These are phyloP conservation scores for Mirza zaza DNA, from an alignment of 2,113 vertebrate genomes.

Conservation along the genomic window DNA sequence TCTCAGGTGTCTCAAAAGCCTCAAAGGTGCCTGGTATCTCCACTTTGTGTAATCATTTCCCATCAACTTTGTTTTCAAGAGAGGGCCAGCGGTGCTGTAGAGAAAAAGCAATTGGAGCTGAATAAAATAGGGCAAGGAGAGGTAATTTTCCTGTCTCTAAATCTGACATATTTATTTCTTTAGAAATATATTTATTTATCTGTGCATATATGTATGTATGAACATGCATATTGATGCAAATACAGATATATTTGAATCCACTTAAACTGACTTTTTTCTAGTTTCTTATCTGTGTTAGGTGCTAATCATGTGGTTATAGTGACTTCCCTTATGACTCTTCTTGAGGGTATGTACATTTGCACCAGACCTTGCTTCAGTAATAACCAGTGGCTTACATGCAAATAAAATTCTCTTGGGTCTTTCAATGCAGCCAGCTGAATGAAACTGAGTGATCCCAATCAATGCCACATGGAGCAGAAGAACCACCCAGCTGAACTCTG, in stretches of 20 bases:
- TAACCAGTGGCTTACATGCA: background rate
- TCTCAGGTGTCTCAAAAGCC: background rate
- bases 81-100: background rate
- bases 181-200: background rate
- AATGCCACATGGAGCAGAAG: background rate
- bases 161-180: background rate
- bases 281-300: background rate
- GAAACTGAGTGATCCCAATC: background rate
- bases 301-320: background rate
- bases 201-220: background rate
- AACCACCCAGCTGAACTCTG: background rate
- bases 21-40: background rate
- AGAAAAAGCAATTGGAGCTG: background rate
- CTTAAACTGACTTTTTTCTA: background rate
- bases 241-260: background rate
- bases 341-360: too few species aligned
- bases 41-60: background rate
- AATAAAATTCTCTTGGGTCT: background rate
- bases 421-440: background rate
- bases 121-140: background rate
- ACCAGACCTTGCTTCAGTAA: background rate
- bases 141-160: background rate
- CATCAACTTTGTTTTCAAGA: background rate
- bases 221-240: background rate
- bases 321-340: background rate